These are phyloP conservation scores for Eleutherodactylus coqui DNA, from an alignment of 2,797 vertebrate species.

Conservation along the genomic window DNA sequence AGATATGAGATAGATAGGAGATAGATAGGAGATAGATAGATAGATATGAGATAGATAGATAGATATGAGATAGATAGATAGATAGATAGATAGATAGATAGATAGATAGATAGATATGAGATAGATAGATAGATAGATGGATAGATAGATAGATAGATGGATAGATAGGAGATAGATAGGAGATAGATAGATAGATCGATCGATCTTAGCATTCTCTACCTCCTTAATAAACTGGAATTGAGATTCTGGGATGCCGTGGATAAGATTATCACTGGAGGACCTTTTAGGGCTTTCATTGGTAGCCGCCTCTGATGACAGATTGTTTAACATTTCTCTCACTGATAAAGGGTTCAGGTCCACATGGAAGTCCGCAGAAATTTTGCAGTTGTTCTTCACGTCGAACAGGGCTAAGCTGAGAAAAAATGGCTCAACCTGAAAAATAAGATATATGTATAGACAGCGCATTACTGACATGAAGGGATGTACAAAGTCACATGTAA, in stretches of 20 bases:
- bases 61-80: too few relatives aligned
- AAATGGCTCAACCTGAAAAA: constrained; percentile 91
- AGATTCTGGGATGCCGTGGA: constrained; percentile 84
- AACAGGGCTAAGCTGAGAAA: constrained; percentile 94
- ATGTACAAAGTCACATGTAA: background rate
- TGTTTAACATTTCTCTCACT: constrained; percentile 88
- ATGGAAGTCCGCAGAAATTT: constrained; percentile 96
- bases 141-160: too few relatives aligned
- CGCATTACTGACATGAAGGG: background rate
- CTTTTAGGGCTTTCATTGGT: constrained; percentile 70
- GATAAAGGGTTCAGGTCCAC: constrained; percentile 88
- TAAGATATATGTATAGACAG: background rate
- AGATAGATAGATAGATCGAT: background rate
- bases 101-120: background rate
- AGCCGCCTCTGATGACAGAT: constrained; percentile 64
- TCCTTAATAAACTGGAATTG: constrained; percentile 83
- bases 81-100: too few relatives aligned
- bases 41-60: too few relatives aligned
- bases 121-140: too few relatives aligned
- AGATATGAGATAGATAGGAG: background rate
- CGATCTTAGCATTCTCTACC: constrained; percentile 75
- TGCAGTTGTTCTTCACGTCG: constrained; percentile 91
- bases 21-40: background rate
- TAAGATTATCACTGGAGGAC: constrained; percentile 69
- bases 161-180: too few relatives aligned